Evolutionary conservation across 1,140 invertebrate genomes (phyloP).

Genomic region (Trissolcus basalis): DNA sequence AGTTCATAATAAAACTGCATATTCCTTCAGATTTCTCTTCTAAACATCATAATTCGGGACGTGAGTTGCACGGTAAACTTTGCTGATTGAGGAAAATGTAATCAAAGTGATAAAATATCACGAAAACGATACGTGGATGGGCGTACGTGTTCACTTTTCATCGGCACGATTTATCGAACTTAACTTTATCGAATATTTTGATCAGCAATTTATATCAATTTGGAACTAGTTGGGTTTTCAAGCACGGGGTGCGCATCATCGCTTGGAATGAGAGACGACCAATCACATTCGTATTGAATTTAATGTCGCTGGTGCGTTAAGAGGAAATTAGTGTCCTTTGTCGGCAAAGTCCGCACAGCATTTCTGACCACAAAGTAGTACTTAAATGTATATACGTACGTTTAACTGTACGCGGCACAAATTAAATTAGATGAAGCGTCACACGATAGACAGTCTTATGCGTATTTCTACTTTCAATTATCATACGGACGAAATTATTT

Average conservation of each 20-base stretch:
- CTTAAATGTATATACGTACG: constrained; percentile 44
- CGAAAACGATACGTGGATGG: constrained; percentile 25
- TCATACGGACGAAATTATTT: constrained; percentile 43
- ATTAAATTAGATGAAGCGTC: constrained; percentile 43
- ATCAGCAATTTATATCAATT: constrained; percentile 54
- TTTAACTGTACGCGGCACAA: constrained; percentile 42
- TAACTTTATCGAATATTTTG: constrained; percentile 45
- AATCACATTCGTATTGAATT: constrained; percentile 46
- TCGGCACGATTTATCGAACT: constrained; percentile 35
- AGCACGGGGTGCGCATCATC: constrained; percentile 23
- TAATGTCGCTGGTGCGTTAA: constrained; percentile 51
- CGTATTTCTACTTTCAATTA: constrained; percentile 41
- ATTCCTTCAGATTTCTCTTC: too few relatives aligned
- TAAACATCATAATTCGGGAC: too few relatives aligned
- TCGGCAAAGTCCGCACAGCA: constrained; percentile 36
- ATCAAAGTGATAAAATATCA: constrained; percentile 17
- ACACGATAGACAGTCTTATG: constrained; percentile 21
- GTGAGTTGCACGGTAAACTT: not conserved
- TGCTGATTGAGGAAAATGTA: constrained; percentile 10
- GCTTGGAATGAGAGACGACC: constrained; percentile 23
- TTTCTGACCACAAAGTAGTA: constrained; percentile 49
- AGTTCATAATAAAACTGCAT: too few relatives aligned
- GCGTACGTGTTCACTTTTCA: constrained; percentile 37
- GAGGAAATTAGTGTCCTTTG: constrained; percentile 58
- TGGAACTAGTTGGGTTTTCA: constrained; percentile 19